Percentiles rank a stretch among this genome's conserved stretches.
phyloP scores from a whole-genome alignment of 2,113 vertebrate species.

The Epinephelus moara region DNA sequence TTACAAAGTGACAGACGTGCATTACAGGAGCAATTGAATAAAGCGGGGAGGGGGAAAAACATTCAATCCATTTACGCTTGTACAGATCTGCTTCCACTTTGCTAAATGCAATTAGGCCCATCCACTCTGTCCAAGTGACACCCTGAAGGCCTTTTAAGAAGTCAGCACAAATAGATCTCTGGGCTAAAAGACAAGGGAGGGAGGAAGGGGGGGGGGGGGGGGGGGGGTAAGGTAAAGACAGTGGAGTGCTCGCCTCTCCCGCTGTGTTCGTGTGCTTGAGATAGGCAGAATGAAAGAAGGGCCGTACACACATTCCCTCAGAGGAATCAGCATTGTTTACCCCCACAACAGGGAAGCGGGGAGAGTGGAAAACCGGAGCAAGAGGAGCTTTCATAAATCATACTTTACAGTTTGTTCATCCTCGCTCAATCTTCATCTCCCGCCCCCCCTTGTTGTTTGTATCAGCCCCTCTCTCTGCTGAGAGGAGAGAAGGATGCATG shows the following conservation, averaged over 20 bases:
- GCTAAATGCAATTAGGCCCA: constrained; percentile 70
- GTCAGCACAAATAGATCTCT: constrained; percentile 72
- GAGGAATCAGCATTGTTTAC: constrained; percentile 66
- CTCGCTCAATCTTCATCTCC: constrained; percentile 14
- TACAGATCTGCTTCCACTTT: constrained; percentile 67
- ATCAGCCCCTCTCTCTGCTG: constrained; percentile 26
- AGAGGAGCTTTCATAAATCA: constrained; percentile 69
- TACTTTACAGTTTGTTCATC: constrained; percentile 46
- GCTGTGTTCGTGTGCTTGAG: constrained; percentile 29
- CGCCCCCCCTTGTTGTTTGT: not conserved
- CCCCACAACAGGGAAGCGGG: constrained; percentile 32
- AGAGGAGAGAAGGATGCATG: constrained; percentile 37
- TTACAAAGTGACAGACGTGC: constrained; percentile 48
- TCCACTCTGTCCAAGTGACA: constrained; percentile 67
- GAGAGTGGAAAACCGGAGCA: constrained; percentile 49
- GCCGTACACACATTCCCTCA: constrained; percentile 38
- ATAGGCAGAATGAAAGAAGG: constrained; percentile 36
- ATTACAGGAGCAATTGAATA: constrained; percentile 58
- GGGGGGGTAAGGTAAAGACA: not conserved
- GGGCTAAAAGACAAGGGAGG: constrained; percentile 37
- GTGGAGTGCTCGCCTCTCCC: constrained; percentile 23
- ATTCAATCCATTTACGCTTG: constrained; percentile 68
- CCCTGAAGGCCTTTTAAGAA: constrained; percentile 67
- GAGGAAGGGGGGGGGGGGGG: not conserved
- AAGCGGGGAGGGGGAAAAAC: constrained; percentile 16